Conservation (phyloP, 2,113 vertebrate species). For the Cottus gobio region DNA sequence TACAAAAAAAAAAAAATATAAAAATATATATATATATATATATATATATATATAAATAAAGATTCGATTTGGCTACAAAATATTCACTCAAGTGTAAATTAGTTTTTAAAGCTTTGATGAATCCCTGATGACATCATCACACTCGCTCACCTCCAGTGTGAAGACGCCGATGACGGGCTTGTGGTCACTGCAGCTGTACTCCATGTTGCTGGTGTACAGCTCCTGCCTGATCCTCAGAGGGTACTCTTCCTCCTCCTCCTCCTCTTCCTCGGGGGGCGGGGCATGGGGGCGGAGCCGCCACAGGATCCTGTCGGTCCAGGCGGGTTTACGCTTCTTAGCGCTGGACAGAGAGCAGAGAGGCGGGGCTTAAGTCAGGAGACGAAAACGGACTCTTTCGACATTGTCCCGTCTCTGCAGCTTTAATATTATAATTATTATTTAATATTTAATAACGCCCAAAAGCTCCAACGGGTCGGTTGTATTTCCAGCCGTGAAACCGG, state of each 20-base stretch:
- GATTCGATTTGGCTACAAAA: no score
- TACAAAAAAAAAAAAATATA: no score
- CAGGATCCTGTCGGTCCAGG: slow-evolving; percentile 95
- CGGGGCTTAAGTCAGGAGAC: not conserved
- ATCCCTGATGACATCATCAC: not conserved
- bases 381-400: no score
- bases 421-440: no score
- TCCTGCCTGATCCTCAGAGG: slow-evolving; percentile 83
- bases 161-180: slow-evolving; percentile 93
- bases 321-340: slow-evolving; percentile 94
- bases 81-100: no score
- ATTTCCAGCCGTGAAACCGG: not conserved
- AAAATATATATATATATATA: no score
- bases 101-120: no score
- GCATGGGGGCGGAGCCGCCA: slow-evolving; percentile 86
- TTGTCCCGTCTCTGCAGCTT: no score
- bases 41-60: no score
- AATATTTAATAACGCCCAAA: not conserved
- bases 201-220: slow-evolving; percentile 89
- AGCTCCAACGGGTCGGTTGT: no score
- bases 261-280: slow-evolving; percentile 37
- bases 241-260: slow-evolving; percentile 62
- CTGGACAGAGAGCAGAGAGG: slow-evolving; percentile 72
- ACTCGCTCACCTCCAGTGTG: slow-evolving; percentile 87
- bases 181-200: slow-evolving; percentile 93